These are phyloP conservation scores for Ophraella communa DNA, from an alignment of 2,888 invertebrate species.

Conservation along the genomic window DNA sequence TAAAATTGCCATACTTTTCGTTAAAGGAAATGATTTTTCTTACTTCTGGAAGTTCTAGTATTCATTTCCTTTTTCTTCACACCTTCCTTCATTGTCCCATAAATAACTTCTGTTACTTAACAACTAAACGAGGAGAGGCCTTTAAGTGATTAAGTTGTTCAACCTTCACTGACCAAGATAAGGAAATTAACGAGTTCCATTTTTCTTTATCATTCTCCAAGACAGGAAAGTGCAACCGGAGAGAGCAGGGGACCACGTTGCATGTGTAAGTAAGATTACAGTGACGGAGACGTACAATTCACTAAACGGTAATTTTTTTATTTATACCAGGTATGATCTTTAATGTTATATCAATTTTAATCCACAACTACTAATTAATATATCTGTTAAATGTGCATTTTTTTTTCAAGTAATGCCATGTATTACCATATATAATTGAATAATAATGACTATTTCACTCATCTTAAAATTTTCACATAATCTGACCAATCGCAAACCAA, in stretches of 20 bases:
- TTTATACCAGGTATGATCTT: not conserved
- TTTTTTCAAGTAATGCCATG: too few relatives aligned
- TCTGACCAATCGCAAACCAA: too few relatives aligned
- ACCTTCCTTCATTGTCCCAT: slow-evolving; percentile 12
- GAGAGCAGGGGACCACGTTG: slow-evolving; percentile 1
- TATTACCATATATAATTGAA: too few relatives aligned
- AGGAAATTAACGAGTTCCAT: slow-evolving; percentile 24
- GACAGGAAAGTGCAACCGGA: slow-evolving; percentile 10
- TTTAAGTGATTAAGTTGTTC: slow-evolving; percentile 27
- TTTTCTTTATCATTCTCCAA: slow-evolving; percentile 14
- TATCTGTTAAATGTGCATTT: too few relatives aligned
- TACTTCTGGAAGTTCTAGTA: not conserved
- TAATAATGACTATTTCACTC: too few relatives aligned
- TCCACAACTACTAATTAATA: not conserved
- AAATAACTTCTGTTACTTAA: slow-evolving; percentile 16
- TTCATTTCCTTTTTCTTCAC: not conserved
- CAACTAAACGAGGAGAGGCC: slow-evolving; percentile 14
- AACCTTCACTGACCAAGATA: slow-evolving; percentile 26
- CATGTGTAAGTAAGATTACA: not conserved
- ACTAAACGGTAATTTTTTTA: not conserved
- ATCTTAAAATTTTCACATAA: too few relatives aligned
- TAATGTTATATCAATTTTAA: not conserved
- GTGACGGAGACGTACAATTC: not conserved
- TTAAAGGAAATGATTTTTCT: not conserved
- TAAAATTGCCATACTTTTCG: not conserved